A percentile compares a stretch with the other conserved stretches of the same genome.
These are phyloP conservation scores for Baronia brevicornis DNA, from an alignment of 2,888 invertebrate genomes.

Conservation along the genomic window DNA sequence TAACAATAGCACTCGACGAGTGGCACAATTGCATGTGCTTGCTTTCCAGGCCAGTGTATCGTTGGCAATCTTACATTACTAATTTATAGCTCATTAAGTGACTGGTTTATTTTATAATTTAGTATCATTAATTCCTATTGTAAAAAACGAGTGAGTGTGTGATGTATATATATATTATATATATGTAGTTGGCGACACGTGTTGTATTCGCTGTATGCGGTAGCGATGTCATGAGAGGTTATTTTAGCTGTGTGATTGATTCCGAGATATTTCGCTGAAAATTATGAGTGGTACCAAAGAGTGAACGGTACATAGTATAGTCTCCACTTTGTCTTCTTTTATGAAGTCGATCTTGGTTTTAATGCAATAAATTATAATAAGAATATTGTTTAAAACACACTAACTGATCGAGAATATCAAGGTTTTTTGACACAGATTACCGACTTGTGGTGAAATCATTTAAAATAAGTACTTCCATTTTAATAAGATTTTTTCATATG, in stretches of 20 bases:
- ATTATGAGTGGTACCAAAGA: constrained; percentile 27
- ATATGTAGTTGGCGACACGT: constrained; percentile 38
- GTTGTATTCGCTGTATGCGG: constrained; percentile 37
- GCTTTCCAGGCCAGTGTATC: constrained; percentile 66
- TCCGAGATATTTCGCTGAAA: constrained; percentile 21
- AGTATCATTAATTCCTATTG: constrained; percentile 66
- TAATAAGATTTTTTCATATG: constrained; percentile 67
- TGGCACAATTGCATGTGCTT: constrained; percentile 25
- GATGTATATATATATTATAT: constrained; percentile 56
- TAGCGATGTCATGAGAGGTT: constrained; percentile 36
- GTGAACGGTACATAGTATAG: constrained; percentile 41
- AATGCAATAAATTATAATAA: constrained; percentile 46
- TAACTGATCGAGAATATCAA: constrained; percentile 63
- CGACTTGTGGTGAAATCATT: constrained; percentile 54
- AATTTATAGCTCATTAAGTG: constrained; percentile 70
- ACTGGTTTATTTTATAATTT: constrained; percentile 70
- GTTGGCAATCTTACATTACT: constrained; percentile 66
- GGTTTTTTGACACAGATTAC: constrained; percentile 59
- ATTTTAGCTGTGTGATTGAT: constrained; percentile 47
- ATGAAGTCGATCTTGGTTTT: constrained; percentile 54
- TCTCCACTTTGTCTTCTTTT: constrained; percentile 58
- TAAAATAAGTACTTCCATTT: constrained; percentile 73
- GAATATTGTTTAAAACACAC: constrained; percentile 60
- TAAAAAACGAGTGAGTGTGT: constrained; percentile 70
- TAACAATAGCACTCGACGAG: constrained; percentile 35